Evolutionary conservation across 1,140 invertebrate genomes (phyloP).

Genomic region (Mamestra configurata): DNA sequence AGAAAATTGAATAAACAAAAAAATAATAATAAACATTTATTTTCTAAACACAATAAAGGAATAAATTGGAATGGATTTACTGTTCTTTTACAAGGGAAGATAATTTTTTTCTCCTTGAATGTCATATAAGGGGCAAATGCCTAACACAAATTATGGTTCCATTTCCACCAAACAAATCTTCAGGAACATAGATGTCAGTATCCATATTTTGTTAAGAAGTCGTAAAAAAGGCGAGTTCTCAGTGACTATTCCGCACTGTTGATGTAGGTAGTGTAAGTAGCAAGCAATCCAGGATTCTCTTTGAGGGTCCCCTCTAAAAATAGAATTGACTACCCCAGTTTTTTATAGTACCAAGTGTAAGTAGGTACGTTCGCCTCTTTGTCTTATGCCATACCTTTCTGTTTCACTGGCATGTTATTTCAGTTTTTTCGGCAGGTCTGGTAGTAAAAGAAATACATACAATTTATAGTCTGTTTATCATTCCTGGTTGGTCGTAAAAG

Average conservation of each 20-base stretch:
- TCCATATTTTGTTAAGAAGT: not conserved
- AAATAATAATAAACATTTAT: too few relatives aligned
- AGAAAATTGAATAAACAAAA: too few relatives aligned
- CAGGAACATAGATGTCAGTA: too few relatives aligned
- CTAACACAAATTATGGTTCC: too few relatives aligned
- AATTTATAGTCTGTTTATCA: slow-evolving; percentile 37
- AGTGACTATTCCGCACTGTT: not conserved
- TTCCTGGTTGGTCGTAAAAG: slow-evolving; percentile 22
- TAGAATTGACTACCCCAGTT: not conserved
- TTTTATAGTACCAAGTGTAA: not conserved
- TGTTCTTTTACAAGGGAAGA: too few relatives aligned
- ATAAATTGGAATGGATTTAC: too few relatives aligned
- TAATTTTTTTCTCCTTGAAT: too few relatives aligned
- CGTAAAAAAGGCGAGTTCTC: not conserved
- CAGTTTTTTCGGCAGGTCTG: slow-evolving; percentile 10
- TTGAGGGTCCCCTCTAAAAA: not conserved
- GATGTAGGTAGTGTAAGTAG: not conserved
- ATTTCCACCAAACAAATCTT: too few relatives aligned
- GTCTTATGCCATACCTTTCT: slow-evolving; percentile 20
- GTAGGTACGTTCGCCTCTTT: slow-evolving; percentile 6
- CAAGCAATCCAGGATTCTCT: not conserved
- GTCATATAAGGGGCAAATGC: too few relatives aligned
- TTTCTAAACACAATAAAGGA: too few relatives aligned
- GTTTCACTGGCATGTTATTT: slow-evolving; percentile 8
- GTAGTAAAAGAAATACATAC: slow-evolving; percentile 32